These are phyloP conservation scores for Octonoba sinensis DNA, from an alignment of 2,888 invertebrate genomes.

Conservation along the genomic window DNA sequence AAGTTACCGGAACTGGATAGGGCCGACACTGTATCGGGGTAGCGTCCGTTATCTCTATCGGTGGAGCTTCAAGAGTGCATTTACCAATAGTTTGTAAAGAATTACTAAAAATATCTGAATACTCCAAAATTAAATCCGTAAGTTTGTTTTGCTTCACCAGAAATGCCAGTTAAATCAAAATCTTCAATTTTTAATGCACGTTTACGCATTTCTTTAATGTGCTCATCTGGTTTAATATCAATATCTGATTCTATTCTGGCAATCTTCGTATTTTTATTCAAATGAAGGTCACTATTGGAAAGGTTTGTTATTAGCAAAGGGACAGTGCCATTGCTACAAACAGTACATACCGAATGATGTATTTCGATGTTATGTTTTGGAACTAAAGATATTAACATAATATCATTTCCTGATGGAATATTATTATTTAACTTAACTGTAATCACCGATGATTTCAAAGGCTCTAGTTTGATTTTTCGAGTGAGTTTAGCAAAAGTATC, in stretches of 20 bases:
- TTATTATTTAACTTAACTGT: constrained; percentile 7
- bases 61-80: constrained; percentile 4
- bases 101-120: constrained; percentile 10
- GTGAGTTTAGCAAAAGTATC: background rate
- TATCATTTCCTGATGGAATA: background rate
- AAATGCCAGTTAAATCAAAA: no score
- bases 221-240: background rate
- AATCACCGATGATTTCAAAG: background rate
- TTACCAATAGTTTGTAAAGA: background rate
- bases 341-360: constrained; percentile 1
- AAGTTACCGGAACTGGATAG: constrained; percentile 2
- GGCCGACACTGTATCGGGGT: background rate
- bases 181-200: no score
- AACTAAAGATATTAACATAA: background rate
- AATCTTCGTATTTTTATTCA: constrained; percentile 1
- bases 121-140: background rate
- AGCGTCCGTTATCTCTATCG: background rate
- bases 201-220: background rate
- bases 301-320: constrained; percentile 11
- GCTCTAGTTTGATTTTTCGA: background rate
- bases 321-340: background rate
- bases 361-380: background rate
- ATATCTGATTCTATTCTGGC: background rate
- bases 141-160: background rate
- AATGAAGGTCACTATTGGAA: background rate